These are phyloP conservation scores for Rhagium mordax DNA, from an alignment of 2,888 invertebrate genomes.

Conservation along the genomic window DNA sequence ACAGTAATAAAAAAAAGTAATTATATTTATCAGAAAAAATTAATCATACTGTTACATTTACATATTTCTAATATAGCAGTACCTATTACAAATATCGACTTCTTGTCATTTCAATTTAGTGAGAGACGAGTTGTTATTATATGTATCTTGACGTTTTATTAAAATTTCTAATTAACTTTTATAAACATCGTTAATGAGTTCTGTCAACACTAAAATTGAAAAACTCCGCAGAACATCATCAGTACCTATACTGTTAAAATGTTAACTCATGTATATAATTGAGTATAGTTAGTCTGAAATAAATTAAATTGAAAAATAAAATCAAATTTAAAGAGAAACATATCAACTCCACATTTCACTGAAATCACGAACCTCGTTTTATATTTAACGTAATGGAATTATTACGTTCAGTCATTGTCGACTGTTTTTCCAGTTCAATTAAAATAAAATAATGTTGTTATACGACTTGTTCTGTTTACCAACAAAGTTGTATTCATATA, in stretches of 20 bases:
- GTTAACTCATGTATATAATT: neutral
- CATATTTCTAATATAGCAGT: no score
- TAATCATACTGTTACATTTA: no score
- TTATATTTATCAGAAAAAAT: no score
- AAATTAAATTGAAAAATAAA: neutral
- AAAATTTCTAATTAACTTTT: constrained; percentile 25
- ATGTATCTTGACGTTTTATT: constrained; percentile 26
- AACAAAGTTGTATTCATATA: no score
- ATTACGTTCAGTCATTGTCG: no score
- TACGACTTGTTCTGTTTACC: no score
- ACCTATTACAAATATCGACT: neutral
- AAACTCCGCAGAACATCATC: neutral
- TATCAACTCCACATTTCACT: neutral
- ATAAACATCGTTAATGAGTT: constrained; percentile 28
- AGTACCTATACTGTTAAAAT: neutral
- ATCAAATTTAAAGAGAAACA: neutral
- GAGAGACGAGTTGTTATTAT: constrained; percentile 1
- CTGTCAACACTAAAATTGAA: constrained; percentile 27
- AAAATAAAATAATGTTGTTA: no score
- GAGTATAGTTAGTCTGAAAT: neutral
- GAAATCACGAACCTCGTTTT: neutral
- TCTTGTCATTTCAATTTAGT: neutral
- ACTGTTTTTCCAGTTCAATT: no score
- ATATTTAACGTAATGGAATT: no score
- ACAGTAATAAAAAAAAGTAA: no score